phyloP scores from a whole-genome alignment of 2,113 vertebrate genomes.

The Anarhynchus alexandrinus region DNA sequence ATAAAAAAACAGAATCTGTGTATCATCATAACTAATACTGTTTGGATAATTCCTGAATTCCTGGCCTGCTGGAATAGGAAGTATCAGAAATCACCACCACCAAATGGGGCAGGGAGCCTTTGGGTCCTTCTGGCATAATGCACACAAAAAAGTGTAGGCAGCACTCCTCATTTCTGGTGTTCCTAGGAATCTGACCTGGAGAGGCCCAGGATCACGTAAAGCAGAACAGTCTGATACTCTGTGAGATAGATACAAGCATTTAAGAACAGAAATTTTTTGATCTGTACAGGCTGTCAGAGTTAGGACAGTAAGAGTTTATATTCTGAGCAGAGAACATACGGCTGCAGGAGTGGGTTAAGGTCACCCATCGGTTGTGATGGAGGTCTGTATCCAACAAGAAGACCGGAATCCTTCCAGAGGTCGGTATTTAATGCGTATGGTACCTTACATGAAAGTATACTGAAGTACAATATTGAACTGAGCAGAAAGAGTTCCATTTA shows the following conservation, averaged over 20 bases:
- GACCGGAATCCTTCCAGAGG: neutral
- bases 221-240: neutral
- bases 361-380: neutral
- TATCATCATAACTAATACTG: neutral
- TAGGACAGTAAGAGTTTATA: neutral
- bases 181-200: neutral
- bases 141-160: fast-evolving
- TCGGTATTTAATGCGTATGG: neutral
- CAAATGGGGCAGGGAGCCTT: neutral
- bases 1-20: neutral
- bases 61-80: neutral
- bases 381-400: neutral
- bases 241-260: neutral
- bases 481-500: neutral
- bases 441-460: neutral
- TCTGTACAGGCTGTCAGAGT: too few species aligned
- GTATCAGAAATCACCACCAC: neutral
- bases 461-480: neutral
- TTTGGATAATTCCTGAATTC: neutral
- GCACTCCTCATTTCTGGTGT: neutral
- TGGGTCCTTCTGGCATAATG: neutral
- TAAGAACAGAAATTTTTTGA: neutral
- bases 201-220: neutral
- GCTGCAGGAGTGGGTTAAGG: neutral
- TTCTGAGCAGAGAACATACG: neutral